These are phyloP conservation scores for Brachionus paranguensis DNA, from an alignment of 1,140 invertebrate species.

Conservation along the genomic window DNA sequence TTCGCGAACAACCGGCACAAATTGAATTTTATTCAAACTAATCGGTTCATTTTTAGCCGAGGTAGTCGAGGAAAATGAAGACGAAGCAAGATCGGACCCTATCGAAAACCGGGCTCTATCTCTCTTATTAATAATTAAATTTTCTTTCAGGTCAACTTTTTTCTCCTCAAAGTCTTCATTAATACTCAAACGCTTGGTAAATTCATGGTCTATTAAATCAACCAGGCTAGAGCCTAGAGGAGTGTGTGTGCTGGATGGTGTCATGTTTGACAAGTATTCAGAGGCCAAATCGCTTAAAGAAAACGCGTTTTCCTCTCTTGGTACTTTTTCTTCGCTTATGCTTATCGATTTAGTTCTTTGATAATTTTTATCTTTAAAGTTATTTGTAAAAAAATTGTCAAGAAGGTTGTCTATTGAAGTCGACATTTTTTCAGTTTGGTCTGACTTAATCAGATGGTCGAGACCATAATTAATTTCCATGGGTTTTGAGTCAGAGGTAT, in stretches of 20 bases:
- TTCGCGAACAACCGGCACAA: not conserved
- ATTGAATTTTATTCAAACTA: not conserved
- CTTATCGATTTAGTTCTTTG: constrained; percentile 22
- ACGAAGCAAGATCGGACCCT: not conserved
- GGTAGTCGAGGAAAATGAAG: not conserved
- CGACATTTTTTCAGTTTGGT: not conserved
- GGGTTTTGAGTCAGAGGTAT: not conserved
- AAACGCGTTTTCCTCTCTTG: not conserved
- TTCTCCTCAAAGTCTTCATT: constrained; percentile 10
- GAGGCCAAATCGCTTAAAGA: constrained; percentile 19
- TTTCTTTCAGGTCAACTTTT: constrained; percentile 20
- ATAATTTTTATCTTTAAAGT: not conserved
- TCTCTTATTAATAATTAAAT: not conserved
- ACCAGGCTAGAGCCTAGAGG: not conserved
- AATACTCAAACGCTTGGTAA: not conserved
- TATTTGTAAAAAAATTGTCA: constrained; percentile 24
- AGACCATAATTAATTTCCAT: not conserved
- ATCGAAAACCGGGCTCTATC: not conserved
- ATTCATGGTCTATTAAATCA: constrained; percentile 27
- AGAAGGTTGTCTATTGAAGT: constrained; percentile 27
- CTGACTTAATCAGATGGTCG: not conserved
- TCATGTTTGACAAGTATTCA: constrained; percentile 2
- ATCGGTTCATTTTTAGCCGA: not conserved
- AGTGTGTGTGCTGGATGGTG: not conserved
- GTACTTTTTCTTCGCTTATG: not conserved